Percentiles rank a stretch among this genome's conserved stretches.
These are phyloP conservation scores for Manduca sexta DNA, from an alignment of 1,140 invertebrate genomes.

Conservation along the genomic window DNA sequence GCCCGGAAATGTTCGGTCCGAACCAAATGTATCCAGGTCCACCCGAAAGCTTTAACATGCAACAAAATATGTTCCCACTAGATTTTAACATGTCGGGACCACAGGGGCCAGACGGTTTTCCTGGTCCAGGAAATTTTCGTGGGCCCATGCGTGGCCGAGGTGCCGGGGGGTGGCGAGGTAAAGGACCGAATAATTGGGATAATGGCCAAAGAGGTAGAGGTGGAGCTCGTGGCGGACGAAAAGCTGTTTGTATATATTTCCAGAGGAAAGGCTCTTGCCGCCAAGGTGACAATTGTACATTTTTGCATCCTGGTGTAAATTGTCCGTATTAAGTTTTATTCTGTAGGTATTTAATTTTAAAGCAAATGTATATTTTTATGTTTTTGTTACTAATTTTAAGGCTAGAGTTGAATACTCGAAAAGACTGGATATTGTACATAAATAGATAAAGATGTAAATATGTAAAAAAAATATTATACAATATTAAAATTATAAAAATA, in stretches of 20 bases:
- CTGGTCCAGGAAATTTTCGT: constrained; percentile 64
- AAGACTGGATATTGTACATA: constrained; percentile 27
- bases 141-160: constrained; percentile 64
- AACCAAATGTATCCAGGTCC: constrained; percentile 59
- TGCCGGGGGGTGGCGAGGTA: constrained; percentile 70
- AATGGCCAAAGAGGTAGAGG: constrained; percentile 71
- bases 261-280: constrained; percentile 84
- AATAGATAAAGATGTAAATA: constrained; percentile 11
- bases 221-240: constrained; percentile 61
- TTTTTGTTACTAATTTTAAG: constrained; percentile 21
- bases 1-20: constrained; percentile 72
- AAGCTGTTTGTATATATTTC: constrained; percentile 82
- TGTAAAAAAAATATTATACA: constrained; percentile 20
- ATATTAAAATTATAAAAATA: neutral
- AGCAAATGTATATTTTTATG: constrained; percentile 16
- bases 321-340: constrained; percentile 62
- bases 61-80: constrained; percentile 60
- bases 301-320: constrained; percentile 82
- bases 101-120: constrained; percentile 53
- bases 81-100: constrained; percentile 58
- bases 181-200: constrained; percentile 66
- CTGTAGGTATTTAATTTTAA: constrained; percentile 2
- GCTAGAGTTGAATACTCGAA: constrained; percentile 25
- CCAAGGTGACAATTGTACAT: constrained; percentile 84
- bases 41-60: constrained; percentile 58